phyloP scores from a whole-genome alignment of 1,140 invertebrate species.

The Hyposmocoma kahamanoa region DNA sequence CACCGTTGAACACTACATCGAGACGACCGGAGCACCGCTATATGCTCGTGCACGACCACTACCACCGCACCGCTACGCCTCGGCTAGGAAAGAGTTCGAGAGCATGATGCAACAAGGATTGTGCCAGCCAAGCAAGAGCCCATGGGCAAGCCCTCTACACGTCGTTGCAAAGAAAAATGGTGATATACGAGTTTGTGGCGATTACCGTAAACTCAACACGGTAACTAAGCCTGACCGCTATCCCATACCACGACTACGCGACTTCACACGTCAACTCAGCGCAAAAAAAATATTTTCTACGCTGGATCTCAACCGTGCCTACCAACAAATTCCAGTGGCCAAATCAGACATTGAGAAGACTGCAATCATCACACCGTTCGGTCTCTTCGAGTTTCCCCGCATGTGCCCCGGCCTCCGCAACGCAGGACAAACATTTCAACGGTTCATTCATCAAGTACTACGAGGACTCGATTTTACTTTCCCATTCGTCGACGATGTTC shows the following conservation, averaged over 20 bases:
- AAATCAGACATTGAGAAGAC: slow-evolving; percentile 38
- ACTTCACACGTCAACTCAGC: slow-evolving; percentile 11
- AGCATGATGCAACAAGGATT: slow-evolving; percentile 34
- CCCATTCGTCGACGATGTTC: slow-evolving; percentile 45
- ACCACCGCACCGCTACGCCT: slow-evolving; percentile 26
- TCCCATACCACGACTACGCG: slow-evolving; percentile 14
- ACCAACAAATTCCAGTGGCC: slow-evolving; percentile 51
- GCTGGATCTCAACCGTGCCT: slow-evolving; percentile 64
- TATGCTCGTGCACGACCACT: slow-evolving; percentile 29
- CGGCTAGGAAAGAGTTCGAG: slow-evolving; percentile 46
- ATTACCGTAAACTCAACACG: slow-evolving; percentile 63
- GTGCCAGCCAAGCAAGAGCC: slow-evolving; percentile 35
- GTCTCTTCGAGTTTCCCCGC: slow-evolving; percentile 42
- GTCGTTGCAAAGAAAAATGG: slow-evolving; percentile 56
- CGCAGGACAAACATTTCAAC: slow-evolving; percentile 60
- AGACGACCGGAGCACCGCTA: slow-evolving; percentile 32
- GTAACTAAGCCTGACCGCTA: slow-evolving; percentile 44
- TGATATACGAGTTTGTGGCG: slow-evolving; percentile 48
- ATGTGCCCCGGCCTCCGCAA: slow-evolving; percentile 42
- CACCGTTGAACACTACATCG: slow-evolving; percentile 17
- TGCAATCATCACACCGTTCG: slow-evolving; percentile 43
- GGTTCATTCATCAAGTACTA: slow-evolving; percentile 65
- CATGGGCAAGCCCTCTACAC: slow-evolving; percentile 58
- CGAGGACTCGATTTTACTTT: slow-evolving; percentile 29
- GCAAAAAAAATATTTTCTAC: slow-evolving; percentile 43